These are phyloP conservation scores for Melanaphis sacchari DNA, from an alignment of 1,140 invertebrate genomes.

Conservation along the genomic window DNA sequence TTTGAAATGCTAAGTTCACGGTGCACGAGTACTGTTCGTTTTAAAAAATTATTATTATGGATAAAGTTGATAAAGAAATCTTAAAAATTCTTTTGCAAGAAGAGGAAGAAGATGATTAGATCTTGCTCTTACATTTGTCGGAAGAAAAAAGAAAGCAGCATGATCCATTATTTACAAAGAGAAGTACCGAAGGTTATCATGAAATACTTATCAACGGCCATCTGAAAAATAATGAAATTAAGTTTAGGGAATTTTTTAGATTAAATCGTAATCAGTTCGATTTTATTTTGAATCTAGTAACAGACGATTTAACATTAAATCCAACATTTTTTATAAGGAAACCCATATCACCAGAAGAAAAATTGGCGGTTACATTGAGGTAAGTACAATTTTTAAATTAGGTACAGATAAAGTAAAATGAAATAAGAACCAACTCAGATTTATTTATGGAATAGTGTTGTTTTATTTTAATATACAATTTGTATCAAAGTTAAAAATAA, in stretches of 20 bases:
- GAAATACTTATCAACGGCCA: slow-evolving; percentile 21
- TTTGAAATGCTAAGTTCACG: too few species aligned
- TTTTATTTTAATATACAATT: too few species aligned
- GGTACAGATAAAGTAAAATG: too few species aligned
- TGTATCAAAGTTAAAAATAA: too few species aligned
- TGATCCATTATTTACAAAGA: slow-evolving; percentile 34
- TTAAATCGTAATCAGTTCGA: slow-evolving; percentile 33
- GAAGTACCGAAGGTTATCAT: slow-evolving; percentile 8
- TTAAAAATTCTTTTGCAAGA: neutral
- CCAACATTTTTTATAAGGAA: slow-evolving; percentile 38
- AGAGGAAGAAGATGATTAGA: neutral
- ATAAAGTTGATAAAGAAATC: neutral
- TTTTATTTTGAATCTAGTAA: slow-evolving; percentile 29
- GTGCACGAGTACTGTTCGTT: too few species aligned
- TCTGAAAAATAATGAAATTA: slow-evolving; percentile 37
- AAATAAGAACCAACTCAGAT: too few species aligned
- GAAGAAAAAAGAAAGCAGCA: slow-evolving; percentile 23
- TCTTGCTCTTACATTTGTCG: neutral
- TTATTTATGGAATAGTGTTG: too few species aligned
- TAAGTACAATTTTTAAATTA: slow-evolving; percentile 28
- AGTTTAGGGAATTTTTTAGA: slow-evolving; percentile 38
- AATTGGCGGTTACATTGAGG: slow-evolving; percentile 45
- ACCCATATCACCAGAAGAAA: slow-evolving; percentile 44
- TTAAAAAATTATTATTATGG: too few species aligned
- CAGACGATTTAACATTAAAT: slow-evolving; percentile 32